Conservation (phyloP, 2,888 invertebrate species). For the Tryphoninae sp. region DNA sequence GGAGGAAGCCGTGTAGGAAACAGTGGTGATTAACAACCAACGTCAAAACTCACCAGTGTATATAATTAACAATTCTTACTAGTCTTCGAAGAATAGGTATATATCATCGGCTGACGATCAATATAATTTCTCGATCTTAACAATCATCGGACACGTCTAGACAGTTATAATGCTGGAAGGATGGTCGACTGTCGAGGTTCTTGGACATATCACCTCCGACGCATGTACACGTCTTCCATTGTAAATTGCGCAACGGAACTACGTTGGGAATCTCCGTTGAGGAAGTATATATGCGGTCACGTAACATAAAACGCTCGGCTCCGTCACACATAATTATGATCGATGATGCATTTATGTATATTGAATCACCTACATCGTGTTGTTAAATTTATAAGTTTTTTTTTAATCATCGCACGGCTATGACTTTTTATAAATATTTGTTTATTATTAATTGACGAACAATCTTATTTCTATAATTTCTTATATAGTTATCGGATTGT, state of each 20-base stretch:
- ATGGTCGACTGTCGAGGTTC: background rate
- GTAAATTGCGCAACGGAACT: conserved; percentile 64
- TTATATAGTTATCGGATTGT: background rate
- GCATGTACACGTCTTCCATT: conserved; percentile 1
- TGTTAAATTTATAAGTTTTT: background rate
- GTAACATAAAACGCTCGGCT: background rate
- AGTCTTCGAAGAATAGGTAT: background rate
- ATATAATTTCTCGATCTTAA: background rate
- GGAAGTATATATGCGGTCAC: conserved; percentile 49
- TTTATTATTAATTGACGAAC: background rate
- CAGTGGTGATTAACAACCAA: background rate
- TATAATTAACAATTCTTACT: background rate
- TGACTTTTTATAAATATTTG: background rate
- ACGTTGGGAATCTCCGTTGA: conserved; percentile 63
- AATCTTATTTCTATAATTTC: background rate
- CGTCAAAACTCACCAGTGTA: background rate
- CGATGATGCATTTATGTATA: background rate
- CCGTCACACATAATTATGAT: background rate
- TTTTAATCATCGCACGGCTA: conserved; percentile 2
- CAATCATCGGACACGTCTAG: background rate
- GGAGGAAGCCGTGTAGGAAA: background rate
- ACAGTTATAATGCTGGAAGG: background rate
- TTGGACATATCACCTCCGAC: background rate
- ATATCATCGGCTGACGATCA: background rate
- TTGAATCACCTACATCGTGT: background rate